phyloP scores from a whole-genome alignment of 2,888 invertebrate species.

The Tridacna crocea region DNA sequence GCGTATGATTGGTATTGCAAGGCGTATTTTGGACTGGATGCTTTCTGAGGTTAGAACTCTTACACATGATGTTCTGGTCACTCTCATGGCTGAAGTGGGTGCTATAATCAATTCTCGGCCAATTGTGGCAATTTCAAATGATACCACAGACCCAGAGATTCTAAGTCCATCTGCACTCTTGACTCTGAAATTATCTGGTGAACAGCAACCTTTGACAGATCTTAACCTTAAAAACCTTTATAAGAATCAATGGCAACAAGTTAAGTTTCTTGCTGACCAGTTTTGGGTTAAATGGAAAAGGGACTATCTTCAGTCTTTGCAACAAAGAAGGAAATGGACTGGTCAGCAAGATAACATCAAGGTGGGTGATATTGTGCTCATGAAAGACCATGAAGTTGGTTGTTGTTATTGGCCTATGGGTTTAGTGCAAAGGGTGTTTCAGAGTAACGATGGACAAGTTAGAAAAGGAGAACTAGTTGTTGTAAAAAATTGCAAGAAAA shows the following conservation, averaged over 20 bases:
- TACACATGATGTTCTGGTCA: not conserved
- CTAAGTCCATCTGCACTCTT: not conserved
- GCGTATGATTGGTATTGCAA: not conserved
- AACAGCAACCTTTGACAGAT: not conserved
- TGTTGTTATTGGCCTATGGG: constrained; percentile 41
- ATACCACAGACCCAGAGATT: not conserved
- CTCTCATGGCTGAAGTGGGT: not conserved
- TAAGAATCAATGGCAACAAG: constrained; percentile 31
- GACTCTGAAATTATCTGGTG: not conserved
- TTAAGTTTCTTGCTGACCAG: constrained; percentile 31
- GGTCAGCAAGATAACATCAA: constrained; percentile 19
- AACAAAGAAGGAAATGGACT: constrained; percentile 33
- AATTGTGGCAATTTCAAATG: not conserved
- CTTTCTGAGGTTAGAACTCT: constrained; percentile 4
- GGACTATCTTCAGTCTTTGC: constrained; percentile 45
- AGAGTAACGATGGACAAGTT: constrained; percentile 31
- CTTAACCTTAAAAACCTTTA: constrained; percentile 12
- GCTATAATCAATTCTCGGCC: not conserved
- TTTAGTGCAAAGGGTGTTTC: constrained; percentile 21
- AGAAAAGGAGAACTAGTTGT: constrained; percentile 34
- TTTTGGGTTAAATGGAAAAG: constrained; percentile 46
- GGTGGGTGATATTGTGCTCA: constrained; percentile 42
- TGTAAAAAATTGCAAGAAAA: constrained; percentile 2
- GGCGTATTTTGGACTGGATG: not conserved
- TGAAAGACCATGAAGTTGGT: constrained; percentile 29